Evolutionary conservation across 2,797 vertebrate species (phyloP).

Genomic region (Sebastes itinus): DNA sequence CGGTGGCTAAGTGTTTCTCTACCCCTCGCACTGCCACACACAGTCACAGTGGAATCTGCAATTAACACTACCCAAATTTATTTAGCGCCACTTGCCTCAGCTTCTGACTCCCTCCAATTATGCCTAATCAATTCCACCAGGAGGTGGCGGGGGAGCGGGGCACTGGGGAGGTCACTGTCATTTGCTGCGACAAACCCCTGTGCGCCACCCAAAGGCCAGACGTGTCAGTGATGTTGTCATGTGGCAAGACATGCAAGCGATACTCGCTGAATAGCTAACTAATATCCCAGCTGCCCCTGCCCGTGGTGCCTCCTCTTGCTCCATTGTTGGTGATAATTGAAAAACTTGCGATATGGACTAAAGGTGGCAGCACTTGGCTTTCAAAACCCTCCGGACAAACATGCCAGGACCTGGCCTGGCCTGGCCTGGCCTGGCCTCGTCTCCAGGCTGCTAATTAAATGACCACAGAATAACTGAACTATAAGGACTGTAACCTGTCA

Average conservation of each 20-base stretch:
- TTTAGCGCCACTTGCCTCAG: constrained; percentile 87
- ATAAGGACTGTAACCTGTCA: not conserved
- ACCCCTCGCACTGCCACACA: constrained; percentile 81
- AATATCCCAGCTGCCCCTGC: constrained; percentile 34
- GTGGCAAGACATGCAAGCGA: constrained; percentile 43
- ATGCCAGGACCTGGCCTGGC: not conserved
- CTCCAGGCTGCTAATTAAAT: constrained; percentile 1
- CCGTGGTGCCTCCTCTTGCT: constrained; percentile 9
- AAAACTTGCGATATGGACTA: constrained; percentile 24
- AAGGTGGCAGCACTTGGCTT: constrained; percentile 31
- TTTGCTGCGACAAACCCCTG: constrained; percentile 75
- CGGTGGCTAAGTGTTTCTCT: constrained; percentile 89
- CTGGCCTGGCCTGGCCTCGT: not conserved
- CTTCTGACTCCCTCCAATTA: constrained; percentile 90
- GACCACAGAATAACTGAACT: not conserved
- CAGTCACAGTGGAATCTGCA: constrained; percentile 87
- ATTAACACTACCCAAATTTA: constrained; percentile 91
- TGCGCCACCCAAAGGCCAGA: constrained; percentile 74
- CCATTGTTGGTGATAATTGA: constrained; percentile 57
- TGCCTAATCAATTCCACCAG: constrained; percentile 86
- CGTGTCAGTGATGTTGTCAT: constrained; percentile 61
- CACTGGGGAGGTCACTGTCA: constrained; percentile 76
- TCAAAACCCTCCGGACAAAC: constrained; percentile 18
- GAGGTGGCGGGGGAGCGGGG: constrained; percentile 64
- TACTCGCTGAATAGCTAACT: constrained; percentile 51